A percentile compares a stretch with the other conserved stretches of the same genome.
Evolutionary conservation across 2,888 invertebrate genomes (phyloP).

Genomic region (Monopis laevigella): DNA sequence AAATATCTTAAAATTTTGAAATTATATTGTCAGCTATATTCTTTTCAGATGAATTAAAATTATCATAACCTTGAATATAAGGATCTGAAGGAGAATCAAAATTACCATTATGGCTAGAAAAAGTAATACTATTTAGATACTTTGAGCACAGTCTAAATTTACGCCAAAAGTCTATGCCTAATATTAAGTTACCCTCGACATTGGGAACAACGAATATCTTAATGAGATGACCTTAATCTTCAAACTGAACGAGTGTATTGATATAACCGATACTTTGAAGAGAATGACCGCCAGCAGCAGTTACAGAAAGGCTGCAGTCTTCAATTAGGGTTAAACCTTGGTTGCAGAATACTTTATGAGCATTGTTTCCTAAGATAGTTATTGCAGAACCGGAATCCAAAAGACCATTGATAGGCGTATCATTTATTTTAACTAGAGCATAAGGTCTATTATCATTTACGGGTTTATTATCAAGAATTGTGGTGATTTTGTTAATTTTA

Average conservation of each 20-base stretch:
- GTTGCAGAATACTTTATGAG: conserved; percentile 11
- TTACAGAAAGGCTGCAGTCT: conserved; percentile 1
- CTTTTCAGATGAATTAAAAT: conserved; percentile 13
- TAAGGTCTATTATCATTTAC: conserved; percentile 20
- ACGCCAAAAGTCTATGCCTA: conserved; percentile 21
- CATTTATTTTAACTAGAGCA: conserved; percentile 13
- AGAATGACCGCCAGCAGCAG: conserved; percentile 18
- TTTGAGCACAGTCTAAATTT: conserved; percentile 17
- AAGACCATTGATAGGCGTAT: conserved; percentile 14
- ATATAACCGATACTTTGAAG: conserved; percentile 16
- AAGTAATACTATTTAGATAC: conserved; percentile 1
- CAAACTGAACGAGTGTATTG: conserved; percentile 16
- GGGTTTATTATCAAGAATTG: conserved; percentile 17
- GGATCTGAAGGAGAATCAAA: background rate
- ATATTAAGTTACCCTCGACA: conserved; percentile 15
- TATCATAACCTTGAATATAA: conserved; percentile 10
- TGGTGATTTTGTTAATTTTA: conserved; percentile 13
- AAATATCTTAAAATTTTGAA: conserved; percentile 18
- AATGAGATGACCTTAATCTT: conserved; percentile 14
- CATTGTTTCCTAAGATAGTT: conserved; percentile 19
- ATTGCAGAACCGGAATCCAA: conserved; percentile 21
- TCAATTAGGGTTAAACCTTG: background rate
- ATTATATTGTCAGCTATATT: conserved; percentile 15
- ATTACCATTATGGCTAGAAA: background rate
- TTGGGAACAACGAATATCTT: conserved; percentile 17